Evolutionary conservation across 2,888 invertebrate species (phyloP), one percentile per base, ranked within the genome.

Genomic region (Clepsis dumicolana): DNA sequence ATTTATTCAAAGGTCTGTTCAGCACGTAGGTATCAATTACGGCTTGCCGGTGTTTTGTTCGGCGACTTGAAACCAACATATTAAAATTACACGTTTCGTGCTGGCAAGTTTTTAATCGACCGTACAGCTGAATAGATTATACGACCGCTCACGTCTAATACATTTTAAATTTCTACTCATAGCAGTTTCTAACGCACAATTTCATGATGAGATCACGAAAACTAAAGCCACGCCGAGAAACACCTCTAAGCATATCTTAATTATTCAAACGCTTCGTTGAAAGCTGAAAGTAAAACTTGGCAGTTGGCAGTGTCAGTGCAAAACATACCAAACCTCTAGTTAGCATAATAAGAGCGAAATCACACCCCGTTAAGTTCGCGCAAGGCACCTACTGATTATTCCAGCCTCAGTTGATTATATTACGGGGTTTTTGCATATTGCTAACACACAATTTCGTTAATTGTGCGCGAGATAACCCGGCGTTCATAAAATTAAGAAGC

Each of bases 401-500:
- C 48, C 50, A 21, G 27, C 50, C 61, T 41, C 38, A 41, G 44
- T 50, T 68, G 57, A 63, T 63, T 63, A 59, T 63, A 57, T 64
- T 64, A 63, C 32, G 53, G 44, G 18, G 44, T 64, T 64, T 68
- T 64, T 64, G 68, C 64, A 68, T 68, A 68, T 64, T 52, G 63
- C 62, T 57, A 62, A 63, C 67, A 67, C 38, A 63, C 52, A 59
- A 59, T 59, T 68, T 59, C 8, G 44, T 63, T 68, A 68, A 64
- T 62, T 64, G 50, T 57, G 50, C 50, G 63, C 57, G 63, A 68
- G 52, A 63, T 57, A 57, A 63, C 63, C 29, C 16, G 10, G 76
- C 72, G 74, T 76, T 77, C 79, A 84, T 86, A 83, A 86, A 84
- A 84, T 84, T 83, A 83, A 81, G 81, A 81, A 81, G 76, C 74